Conservation (phyloP, 2,797 vertebrate species). For the Lacerta agilis region DNA sequence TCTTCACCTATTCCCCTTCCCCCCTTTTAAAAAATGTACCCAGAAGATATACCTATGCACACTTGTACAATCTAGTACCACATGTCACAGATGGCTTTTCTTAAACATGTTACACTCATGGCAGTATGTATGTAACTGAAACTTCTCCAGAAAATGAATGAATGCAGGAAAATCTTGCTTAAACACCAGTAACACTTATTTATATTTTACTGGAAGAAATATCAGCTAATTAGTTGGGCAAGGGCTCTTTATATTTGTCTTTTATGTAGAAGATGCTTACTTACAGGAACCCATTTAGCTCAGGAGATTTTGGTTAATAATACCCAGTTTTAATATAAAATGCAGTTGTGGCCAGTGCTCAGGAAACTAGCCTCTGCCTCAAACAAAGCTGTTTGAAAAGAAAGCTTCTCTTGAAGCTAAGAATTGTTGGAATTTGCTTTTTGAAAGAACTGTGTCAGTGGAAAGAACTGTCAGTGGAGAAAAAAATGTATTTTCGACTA, state of each 20-base stretch:
- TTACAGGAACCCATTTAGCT: not conserved
- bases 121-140: not conserved
- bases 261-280: not conserved
- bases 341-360: not conserved
- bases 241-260: constrained; percentile 12
- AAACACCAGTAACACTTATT: not conserved
- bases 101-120: not conserved
- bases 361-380: not conserved
- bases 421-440: not conserved
- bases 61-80: not conserved
- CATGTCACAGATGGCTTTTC: not conserved
- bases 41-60: not conserved
- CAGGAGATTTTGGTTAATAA: not conserved
- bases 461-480: too few species aligned
- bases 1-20: too few species aligned
- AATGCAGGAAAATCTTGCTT: not conserved
- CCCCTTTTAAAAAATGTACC: not conserved
- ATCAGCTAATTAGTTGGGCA: not conserved
- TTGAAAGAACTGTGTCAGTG: not conserved
- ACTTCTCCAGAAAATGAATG: not conserved
- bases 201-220: not conserved
- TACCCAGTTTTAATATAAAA: not conserved
- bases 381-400: not conserved
- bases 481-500: not conserved
- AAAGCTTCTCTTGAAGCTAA: not conserved